Evolutionary conservation across 2,113 vertebrate genomes (phyloP).

Genomic region (Hystrix brachyura): DNA sequence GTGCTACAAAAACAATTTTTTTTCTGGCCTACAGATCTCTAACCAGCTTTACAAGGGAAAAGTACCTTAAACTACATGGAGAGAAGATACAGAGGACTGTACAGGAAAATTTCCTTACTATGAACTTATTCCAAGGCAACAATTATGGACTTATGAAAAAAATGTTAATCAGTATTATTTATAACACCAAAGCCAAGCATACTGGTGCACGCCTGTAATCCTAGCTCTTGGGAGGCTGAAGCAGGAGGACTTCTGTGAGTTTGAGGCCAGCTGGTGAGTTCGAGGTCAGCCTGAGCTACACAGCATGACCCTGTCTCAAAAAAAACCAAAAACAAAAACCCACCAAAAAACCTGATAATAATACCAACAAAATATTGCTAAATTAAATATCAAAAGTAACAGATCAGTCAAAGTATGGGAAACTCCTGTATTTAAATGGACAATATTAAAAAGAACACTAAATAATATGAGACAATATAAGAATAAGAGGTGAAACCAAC

Average conservation of each 20-base stretch:
- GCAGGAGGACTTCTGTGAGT: neutral
- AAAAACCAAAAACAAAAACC: no score
- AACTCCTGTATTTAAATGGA: neutral
- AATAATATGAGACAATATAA: neutral
- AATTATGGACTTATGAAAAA: neutral
- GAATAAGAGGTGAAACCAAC: neutral
- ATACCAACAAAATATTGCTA: neutral
- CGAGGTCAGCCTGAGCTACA: neutral
- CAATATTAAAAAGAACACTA: constrained; percentile 6
- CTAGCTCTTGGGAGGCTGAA: neutral
- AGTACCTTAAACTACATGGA: neutral
- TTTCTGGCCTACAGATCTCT: neutral
- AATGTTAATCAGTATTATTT: neutral
- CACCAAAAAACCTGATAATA: no score
- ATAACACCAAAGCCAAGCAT: neutral
- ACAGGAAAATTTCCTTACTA: neutral
- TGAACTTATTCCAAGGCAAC: constrained; percentile 30
- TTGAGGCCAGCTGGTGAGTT: neutral
- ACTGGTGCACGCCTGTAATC: neutral
- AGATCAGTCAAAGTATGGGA: neutral
- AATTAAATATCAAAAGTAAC: constrained; percentile 5
- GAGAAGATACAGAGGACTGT: neutral
- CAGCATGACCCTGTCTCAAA: neutral
- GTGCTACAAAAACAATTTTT: neutral
- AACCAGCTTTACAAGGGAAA: neutral